Evolutionary conservation across 2,797 vertebrate genomes (phyloP).

Genomic region (Jordanella pulchra): DNA sequence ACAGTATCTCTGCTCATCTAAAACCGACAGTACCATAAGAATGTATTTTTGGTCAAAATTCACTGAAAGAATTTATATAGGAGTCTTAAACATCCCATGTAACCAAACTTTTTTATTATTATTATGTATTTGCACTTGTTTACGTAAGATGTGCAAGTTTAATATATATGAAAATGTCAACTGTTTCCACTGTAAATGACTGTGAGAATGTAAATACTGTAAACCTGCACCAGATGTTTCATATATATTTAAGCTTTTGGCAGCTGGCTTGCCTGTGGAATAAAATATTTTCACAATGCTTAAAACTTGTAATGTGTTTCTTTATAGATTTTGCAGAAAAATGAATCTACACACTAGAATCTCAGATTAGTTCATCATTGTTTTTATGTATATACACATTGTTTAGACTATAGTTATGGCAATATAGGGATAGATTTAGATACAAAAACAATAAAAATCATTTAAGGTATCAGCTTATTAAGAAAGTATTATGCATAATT

Average conservation of each 20-base stretch:
- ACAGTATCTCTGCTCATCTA: background rate
- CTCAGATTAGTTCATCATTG: background rate
- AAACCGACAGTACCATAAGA: constrained; percentile 14
- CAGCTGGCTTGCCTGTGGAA: constrained; percentile 66
- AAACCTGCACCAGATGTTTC: constrained; percentile 5
- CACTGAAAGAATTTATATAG: background rate
- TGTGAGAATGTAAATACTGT: constrained; percentile 34
- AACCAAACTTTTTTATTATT: background rate
- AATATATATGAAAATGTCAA: constrained; percentile 14
- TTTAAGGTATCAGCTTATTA: background rate
- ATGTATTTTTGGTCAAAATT: constrained; percentile 16
- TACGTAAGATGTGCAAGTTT: constrained; percentile 25
- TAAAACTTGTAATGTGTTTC: background rate
- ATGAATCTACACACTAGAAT: background rate
- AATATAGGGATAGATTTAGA: background rate
- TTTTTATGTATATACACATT: background rate
- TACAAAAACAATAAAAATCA: background rate
- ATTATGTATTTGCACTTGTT: constrained; percentile 34
- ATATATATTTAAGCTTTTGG: constrained; percentile 28
- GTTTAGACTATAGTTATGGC: background rate
- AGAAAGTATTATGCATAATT: background rate
- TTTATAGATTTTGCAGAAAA: background rate
- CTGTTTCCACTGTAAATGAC: constrained; percentile 5
- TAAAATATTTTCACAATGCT: constrained; percentile 41
- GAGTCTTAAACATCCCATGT: background rate